Evolutionary conservation across 2,888 invertebrate genomes (phyloP).

Genomic region (Conomelus anceps): DNA sequence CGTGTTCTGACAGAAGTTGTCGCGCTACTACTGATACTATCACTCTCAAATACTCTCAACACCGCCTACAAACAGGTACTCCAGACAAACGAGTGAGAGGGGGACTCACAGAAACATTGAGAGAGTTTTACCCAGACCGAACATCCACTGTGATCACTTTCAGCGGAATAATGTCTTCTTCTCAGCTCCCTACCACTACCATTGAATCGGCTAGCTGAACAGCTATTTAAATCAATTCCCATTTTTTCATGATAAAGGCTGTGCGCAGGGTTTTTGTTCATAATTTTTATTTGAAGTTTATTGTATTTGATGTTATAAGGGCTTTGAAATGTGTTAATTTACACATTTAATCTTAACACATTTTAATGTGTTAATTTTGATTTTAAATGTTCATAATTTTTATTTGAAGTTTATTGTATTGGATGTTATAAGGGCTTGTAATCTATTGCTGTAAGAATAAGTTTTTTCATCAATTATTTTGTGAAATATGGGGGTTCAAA

Average conservation of each 20-base stretch:
- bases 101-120: not conserved
- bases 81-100: not conserved
- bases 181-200: not conserved
- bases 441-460: too few species aligned
- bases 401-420: too few species aligned
- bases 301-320: too few species aligned
- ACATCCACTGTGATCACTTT: not conserved
- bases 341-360: too few species aligned
- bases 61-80: not conserved
- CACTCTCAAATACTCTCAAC: not conserved
- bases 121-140: not conserved
- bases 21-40: not conserved
- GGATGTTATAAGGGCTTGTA: too few species aligned
- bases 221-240: not conserved
- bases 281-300: too few species aligned
- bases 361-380: too few species aligned
- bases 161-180: not conserved
- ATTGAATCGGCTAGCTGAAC: not conserved
- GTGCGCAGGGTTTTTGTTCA: too few species aligned
- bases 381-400: too few species aligned
- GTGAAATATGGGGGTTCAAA: too few species aligned
- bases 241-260: not conserved
- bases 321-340: too few species aligned
- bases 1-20: not conserved
- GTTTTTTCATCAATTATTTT: too few species aligned